Percentiles rank a stretch among this genome's conserved stretches.
Conservation (phyloP, 2,888 invertebrate species). For the Phytoseiulus persimilis region DNA sequence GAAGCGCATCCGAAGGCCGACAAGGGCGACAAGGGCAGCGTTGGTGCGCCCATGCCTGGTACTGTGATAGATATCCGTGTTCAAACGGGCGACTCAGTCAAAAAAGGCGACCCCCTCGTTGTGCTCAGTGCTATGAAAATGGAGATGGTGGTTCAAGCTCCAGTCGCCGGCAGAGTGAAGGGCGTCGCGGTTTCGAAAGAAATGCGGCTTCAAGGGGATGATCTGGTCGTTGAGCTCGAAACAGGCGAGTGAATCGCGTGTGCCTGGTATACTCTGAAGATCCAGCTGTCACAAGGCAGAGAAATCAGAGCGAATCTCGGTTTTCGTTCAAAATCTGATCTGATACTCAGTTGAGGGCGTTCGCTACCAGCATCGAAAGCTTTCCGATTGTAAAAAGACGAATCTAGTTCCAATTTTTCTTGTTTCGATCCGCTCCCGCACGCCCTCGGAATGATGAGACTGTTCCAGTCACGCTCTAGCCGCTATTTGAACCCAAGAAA, state of each 20-base stretch:
- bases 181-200: slow-evolving; percentile 66
- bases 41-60: slow-evolving; percentile 99
- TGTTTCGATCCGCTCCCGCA: too few relatives aligned
- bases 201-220: slow-evolving; percentile 88
- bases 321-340: too few relatives aligned
- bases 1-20: slow-evolving; percentile 90
- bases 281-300: too few relatives aligned
- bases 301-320: too few relatives aligned
- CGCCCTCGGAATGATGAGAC: too few relatives aligned
- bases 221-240: slow-evolving; percentile 75
- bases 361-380: too few relatives aligned
- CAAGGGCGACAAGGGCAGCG: slow-evolving; percentile 75
- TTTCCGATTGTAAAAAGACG: too few relatives aligned
- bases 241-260: background rate
- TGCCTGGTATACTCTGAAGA: too few relatives aligned
- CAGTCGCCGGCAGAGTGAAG: slow-evolving; percentile 71
- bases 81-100: slow-evolving; percentile 81
- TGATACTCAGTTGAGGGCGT: too few relatives aligned
- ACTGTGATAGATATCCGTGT: slow-evolving; percentile 84
- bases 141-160: slow-evolving; percentile 96
- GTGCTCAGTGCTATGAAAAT: slow-evolving; percentile 99
- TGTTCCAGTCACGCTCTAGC: too few relatives aligned
- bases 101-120: slow-evolving; percentile 77
- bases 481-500: too few relatives aligned
- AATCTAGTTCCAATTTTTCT: too few relatives aligned